phyloP scores from a whole-genome alignment of 2,888 invertebrate species.

The Hydrotaea cyrtoneurina region DNA sequence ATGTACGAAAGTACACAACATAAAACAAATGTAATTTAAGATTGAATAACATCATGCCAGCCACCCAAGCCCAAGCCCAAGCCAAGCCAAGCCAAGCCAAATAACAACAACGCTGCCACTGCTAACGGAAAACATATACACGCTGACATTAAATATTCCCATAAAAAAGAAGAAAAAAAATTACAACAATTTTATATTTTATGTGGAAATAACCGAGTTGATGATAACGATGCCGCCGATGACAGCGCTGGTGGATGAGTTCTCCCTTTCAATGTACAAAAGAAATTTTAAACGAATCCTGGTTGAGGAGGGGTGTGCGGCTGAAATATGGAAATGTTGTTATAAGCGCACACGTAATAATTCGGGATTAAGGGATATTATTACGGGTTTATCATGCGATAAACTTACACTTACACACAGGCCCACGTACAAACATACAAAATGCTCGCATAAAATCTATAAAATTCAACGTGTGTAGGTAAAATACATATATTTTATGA shows the following conservation, averaged over 20 bases:
- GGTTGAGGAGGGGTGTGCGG: background rate
- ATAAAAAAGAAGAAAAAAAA: background rate
- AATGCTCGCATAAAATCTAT: background rate
- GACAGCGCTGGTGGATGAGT: background rate
- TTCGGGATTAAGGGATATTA: conserved; percentile 10
- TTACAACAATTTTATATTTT: background rate
- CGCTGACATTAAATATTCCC: background rate
- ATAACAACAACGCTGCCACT: background rate
- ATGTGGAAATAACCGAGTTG: background rate
- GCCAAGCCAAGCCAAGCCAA: no score
- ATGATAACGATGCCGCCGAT: background rate
- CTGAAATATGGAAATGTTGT: conserved; percentile 4
- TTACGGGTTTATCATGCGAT: conserved; percentile 11
- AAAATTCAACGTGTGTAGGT: background rate
- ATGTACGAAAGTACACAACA: background rate
- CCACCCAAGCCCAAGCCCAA: no score
- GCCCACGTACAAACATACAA: background rate
- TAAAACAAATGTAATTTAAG: conserved; percentile 15
- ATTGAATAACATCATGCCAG: background rate
- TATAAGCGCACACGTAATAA: conserved; percentile 11
- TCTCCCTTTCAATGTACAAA: background rate
- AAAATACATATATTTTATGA: background rate
- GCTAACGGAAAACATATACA: background rate
- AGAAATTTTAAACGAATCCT: background rate
- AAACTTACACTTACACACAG: background rate